Conservation (phyloP, 2,797 vertebrate genomes). For the Smutsia temminckii region DNA sequence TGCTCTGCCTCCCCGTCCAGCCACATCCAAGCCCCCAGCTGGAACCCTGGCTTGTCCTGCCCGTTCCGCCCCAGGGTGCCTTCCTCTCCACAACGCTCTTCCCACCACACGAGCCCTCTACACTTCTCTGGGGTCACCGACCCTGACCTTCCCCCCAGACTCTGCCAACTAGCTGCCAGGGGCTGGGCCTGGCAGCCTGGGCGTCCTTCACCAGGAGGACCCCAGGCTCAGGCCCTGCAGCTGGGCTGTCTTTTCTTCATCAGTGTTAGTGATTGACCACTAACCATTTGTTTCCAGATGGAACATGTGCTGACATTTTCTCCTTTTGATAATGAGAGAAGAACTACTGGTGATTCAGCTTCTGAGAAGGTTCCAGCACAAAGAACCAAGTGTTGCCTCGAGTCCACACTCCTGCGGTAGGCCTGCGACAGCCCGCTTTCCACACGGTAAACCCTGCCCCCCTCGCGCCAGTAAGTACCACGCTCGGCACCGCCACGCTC, state of each 20-base stretch:
- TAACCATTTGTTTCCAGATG: not conserved
- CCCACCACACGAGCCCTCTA: accelerated
- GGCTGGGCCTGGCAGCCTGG: no score
- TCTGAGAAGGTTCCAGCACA: no score
- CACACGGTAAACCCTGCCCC: no score
- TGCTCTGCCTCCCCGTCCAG: no score
- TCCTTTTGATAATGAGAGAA: not conserved
- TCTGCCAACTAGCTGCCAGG: not conserved
- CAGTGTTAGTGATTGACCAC: not conserved
- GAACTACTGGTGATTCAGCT: not conserved
- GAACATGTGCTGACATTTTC: no score
- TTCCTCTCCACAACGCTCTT: no score
- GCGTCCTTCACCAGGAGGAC: no score
- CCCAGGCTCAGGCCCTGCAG: no score
- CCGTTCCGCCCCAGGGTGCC: accelerated
- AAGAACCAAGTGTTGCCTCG: no score
- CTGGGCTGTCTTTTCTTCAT: not conserved
- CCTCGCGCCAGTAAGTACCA: not conserved
- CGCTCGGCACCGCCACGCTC: accelerated
- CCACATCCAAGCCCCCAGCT: not conserved
- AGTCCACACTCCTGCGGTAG: accelerated
- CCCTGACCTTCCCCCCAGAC: not conserved
- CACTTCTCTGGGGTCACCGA: not conserved
- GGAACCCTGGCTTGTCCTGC: no score
- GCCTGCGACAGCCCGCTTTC: no score